A percentile compares a stretch with the other conserved stretches of the same genome.
These are phyloP conservation scores for Coptotermes formosanus DNA, from an alignment of 1,140 invertebrate species.

Conservation along the genomic window DNA sequence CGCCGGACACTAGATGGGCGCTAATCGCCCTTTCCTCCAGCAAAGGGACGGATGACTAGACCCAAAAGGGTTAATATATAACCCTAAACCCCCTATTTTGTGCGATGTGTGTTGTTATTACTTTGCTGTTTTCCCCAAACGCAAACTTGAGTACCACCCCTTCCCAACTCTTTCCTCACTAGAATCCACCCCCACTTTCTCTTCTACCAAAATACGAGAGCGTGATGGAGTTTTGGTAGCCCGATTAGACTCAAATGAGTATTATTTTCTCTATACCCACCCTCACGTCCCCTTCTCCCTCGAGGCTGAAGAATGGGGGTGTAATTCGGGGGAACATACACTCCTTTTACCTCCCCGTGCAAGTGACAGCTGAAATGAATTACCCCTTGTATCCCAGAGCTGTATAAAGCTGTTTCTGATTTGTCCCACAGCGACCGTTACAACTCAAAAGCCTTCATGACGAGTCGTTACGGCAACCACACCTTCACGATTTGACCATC, in stretches of 20 bases:
- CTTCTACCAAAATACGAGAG: no score
- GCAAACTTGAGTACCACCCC: conserved; percentile 13
- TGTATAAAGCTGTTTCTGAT: conserved; percentile 26
- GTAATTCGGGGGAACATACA: not conserved
- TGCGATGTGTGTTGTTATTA: conserved; percentile 25
- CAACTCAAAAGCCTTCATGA: not conserved
- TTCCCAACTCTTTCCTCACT: not conserved
- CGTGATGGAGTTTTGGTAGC: conserved; percentile 25
- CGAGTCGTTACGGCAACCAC: conserved; percentile 28
- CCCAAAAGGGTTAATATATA: conserved; percentile 31
- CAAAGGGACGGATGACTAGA: not conserved
- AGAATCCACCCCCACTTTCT: no score
- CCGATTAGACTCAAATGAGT: conserved; percentile 28
- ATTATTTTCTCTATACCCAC: conserved; percentile 20
- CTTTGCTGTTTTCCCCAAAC: conserved; percentile 26
- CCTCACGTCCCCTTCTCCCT: conserved; percentile 9
- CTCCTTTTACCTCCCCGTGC: conserved; percentile 8
- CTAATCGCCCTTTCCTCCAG: conserved; percentile 22
- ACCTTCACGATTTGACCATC: no score
- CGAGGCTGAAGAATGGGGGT: not conserved
- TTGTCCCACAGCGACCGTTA: conserved; percentile 19
- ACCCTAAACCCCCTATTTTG: conserved; percentile 3
- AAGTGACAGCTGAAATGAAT: conserved; percentile 27
- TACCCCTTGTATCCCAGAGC: conserved; percentile 19
- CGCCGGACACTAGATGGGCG: not conserved